phyloP scores from a whole-genome alignment of 2,888 invertebrate species.

The Caradrina kadenii region DNA sequence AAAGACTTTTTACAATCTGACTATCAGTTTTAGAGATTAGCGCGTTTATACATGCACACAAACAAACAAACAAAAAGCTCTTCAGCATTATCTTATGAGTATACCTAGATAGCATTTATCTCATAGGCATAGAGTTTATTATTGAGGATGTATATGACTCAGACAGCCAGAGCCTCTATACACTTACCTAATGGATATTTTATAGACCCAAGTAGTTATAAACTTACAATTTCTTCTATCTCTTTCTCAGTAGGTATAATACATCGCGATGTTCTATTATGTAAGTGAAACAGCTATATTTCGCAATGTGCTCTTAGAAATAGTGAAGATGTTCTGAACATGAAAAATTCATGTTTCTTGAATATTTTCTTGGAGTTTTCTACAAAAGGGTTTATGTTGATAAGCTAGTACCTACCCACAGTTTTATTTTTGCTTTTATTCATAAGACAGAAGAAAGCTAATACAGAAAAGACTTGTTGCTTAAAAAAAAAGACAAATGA shows the following conservation, averaged over 20 bases:
- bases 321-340: conserved; percentile 35
- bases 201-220: too few species aligned
- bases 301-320: conserved; percentile 31
- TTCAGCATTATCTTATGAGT: too few species aligned
- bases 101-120: too few species aligned
- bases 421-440: conserved; percentile 19
- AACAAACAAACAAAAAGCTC: too few species aligned
- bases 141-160: too few species aligned
- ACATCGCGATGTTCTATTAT: conserved; percentile 16
- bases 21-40: too few species aligned
- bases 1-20: too few species aligned
- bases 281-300: conserved; percentile 8
- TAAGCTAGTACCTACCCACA: conserved; percentile 8
- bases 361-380: conserved; percentile 40
- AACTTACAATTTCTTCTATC: background rate
- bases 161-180: too few species aligned
- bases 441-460: conserved; percentile 11
- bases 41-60: too few species aligned
- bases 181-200: too few species aligned
- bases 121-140: too few species aligned
- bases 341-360: conserved; percentile 49
- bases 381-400: conserved; percentile 28
- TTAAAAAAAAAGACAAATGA: background rate
- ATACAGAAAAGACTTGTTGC: background rate
- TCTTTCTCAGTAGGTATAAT: background rate